A percentile compares a stretch with the other conserved stretches of the same genome.
Evolutionary conservation across 2,888 invertebrate genomes (phyloP).

Genomic region (Hylaea fasciaria): DNA sequence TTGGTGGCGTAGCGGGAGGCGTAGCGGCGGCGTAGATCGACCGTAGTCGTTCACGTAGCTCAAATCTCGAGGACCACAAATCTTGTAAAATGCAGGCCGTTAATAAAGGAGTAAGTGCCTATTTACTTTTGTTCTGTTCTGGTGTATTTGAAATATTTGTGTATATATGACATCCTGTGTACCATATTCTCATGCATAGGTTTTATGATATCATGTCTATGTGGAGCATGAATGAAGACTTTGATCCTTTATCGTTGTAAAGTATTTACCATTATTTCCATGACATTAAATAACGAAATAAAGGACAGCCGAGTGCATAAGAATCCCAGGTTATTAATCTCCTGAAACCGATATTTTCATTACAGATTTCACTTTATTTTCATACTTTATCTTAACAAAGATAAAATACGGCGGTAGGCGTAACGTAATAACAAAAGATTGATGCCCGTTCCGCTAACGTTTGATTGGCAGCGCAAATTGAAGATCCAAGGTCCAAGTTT

Average conservation of each 20-base stretch:
- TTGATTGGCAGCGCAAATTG: constrained; percentile 6
- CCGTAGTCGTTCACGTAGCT: constrained; percentile 6
- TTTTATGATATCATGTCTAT: background rate
- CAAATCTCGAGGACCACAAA: constrained; percentile 1
- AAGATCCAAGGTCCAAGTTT: constrained; percentile 1
- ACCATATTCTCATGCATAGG: background rate
- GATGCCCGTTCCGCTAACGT: background rate
- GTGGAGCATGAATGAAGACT: background rate
- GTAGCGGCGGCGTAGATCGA: constrained; percentile 9
- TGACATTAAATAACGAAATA: too few relatives aligned
- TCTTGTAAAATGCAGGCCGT: background rate
- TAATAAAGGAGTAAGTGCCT: background rate
- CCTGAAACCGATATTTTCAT: constrained; percentile 5
- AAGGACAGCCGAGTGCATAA: background rate
- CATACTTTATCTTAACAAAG: constrained; percentile 6
- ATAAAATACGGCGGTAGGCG: constrained; percentile 1
- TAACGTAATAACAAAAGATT: constrained; percentile 7
- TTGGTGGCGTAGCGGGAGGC: background rate
- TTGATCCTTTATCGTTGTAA: background rate
- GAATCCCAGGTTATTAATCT: background rate
- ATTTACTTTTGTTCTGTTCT: background rate
- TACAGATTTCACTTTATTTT: constrained; percentile 5
- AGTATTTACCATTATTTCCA: too few relatives aligned
- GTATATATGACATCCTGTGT: too few relatives aligned
- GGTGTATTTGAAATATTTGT: constrained; percentile 4